A percentile compares a stretch with the other conserved stretches of the same genome.
Evolutionary conservation across 2,797 vertebrate species (phyloP).

Genomic region (Peromyscus attwateri): DNA sequence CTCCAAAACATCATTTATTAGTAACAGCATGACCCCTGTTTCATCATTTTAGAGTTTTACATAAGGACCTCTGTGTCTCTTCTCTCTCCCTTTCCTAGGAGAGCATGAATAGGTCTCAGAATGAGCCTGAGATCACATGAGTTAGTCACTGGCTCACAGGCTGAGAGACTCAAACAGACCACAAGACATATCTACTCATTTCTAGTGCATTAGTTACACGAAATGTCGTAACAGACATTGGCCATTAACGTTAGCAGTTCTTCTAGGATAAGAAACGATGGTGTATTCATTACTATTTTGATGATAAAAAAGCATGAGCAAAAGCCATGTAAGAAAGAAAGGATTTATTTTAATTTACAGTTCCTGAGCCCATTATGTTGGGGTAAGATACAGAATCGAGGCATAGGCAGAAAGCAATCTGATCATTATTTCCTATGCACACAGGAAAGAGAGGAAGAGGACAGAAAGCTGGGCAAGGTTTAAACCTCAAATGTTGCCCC

Average conservation of each 20-base stretch:
- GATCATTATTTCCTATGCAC: not conserved
- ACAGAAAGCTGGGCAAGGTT: not conserved
- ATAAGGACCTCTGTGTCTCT: not conserved
- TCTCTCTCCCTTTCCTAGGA: not conserved
- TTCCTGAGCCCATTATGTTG: not conserved
- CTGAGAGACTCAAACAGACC: not conserved
- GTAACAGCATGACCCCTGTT: not conserved
- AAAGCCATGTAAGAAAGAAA: not conserved
- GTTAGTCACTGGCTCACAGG: not conserved
- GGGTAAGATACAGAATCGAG: not conserved
- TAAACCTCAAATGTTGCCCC: not conserved
- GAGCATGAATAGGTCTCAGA: not conserved
- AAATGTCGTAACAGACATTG: not conserved
- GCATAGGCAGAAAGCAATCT: not conserved
- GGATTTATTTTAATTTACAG: not conserved
- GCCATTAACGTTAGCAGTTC: not conserved
- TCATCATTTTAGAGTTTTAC: constrained; percentile 13
- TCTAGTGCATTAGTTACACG: not conserved
- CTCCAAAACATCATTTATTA: not conserved
- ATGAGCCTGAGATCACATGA: not conserved
- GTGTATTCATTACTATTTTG: too few species aligned
- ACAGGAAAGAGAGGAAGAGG: not conserved
- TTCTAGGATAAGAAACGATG: not conserved
- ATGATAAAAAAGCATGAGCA: not conserved
- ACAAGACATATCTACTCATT: not conserved